phyloP scores from a whole-genome alignment of 2,888 invertebrate genomes.

The Scaeva pyrastri region DNA sequence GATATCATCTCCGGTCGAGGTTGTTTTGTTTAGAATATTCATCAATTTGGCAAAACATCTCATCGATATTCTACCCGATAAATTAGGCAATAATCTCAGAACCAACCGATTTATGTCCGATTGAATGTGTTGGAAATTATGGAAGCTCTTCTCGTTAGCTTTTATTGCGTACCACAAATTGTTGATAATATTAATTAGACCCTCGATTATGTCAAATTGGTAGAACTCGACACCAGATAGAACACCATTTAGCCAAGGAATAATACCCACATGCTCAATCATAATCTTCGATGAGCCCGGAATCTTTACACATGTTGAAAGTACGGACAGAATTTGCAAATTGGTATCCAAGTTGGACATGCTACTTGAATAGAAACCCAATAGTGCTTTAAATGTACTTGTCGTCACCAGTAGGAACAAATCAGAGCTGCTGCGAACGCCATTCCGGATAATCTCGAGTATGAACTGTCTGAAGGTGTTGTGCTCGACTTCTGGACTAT shows the following conservation, averaged over 20 bases:
- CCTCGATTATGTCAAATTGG: constrained; percentile 83
- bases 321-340: constrained; percentile 87
- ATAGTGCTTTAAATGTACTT: constrained; percentile 90
- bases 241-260: constrained; percentile 88
- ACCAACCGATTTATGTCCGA: constrained; percentile 79
- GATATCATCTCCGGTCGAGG: constrained; percentile 75
- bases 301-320: constrained; percentile 87
- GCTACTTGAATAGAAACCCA: constrained; percentile 88
- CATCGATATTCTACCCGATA: constrained; percentile 81
- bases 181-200: constrained; percentile 81
- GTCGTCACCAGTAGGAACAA: constrained; percentile 89
- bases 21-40: constrained; percentile 82
- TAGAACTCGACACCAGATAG: constrained; percentile 81
- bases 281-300: constrained; percentile 88
- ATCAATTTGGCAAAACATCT: constrained; percentile 79
- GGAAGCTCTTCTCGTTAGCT: constrained; percentile 79
- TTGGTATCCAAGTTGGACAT: constrained; percentile 87
- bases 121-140: constrained; percentile 79
- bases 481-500: constrained; percentile 90
- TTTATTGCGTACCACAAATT: constrained; percentile 82
- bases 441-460: constrained; percentile 90
- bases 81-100: constrained; percentile 79
- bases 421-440: constrained; percentile 90
- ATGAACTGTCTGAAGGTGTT: constrained; percentile 91
- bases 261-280: constrained; percentile 88